Evolutionary conservation across 2,888 invertebrate genomes (phyloP).

Genomic region (Philopedon plagiatum): DNA sequence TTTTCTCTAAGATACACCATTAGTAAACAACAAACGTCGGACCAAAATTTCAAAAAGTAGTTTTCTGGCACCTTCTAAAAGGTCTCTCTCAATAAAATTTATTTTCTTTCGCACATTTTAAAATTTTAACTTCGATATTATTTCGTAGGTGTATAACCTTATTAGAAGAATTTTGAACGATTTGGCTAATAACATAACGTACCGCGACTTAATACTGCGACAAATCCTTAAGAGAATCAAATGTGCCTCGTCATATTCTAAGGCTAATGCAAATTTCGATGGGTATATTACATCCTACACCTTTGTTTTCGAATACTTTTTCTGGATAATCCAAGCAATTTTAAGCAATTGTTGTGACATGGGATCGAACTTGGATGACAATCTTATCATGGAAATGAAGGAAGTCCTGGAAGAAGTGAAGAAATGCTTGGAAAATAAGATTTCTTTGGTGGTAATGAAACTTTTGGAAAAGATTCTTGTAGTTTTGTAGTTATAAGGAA

Average conservation of each 20-base stretch:
- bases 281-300: background rate
- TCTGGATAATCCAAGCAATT: slow-evolving; percentile 3
- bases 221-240: slow-evolving; percentile 12
- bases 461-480: slow-evolving; percentile 12
- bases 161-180: slow-evolving; percentile 13
- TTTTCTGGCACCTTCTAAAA: no score
- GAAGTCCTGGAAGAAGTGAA: background rate
- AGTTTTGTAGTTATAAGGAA: background rate
- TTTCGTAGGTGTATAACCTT: slow-evolving; percentile 3
- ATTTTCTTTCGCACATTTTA: no score
- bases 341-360: background rate
- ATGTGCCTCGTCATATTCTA: background rate
- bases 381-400: slow-evolving; percentile 3
- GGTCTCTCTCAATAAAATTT: no score
- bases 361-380: background rate
- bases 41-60: no score
- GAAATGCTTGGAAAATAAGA: background rate
- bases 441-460: background rate
- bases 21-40: no score
- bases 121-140: no score
- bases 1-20: no score
- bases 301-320: background rate
- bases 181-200: background rate
- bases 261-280: slow-evolving; percentile 11
- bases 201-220: background rate